Evolutionary conservation across 1,140 invertebrate genomes (phyloP), one percentile per base, ranked within the genome.

Genomic region (Dendrolimus punctatus): DNA sequence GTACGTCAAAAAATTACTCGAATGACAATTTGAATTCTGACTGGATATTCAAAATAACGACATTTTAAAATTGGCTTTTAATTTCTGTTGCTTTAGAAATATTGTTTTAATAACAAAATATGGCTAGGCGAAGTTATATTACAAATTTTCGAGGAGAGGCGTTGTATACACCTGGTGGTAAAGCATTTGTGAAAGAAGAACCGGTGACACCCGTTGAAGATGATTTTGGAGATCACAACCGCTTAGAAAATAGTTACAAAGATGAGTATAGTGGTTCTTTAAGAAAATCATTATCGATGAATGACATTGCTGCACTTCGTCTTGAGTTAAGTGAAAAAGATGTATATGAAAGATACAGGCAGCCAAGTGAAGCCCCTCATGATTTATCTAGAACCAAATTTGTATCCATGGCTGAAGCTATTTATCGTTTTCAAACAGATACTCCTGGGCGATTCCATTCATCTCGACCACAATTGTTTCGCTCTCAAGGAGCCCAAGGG

Each of bases 401-500:
- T 62, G 80, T 86, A 0, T 86, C 83, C 5, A 78, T 83, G 73
- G 80, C 83, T 10, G 83, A 86, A 64, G 75, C 79, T 42, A 77
- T 86, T 42, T 86, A 83, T 53, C 83, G 78, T 55, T 86, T 64
- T 58, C 76, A 86, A 59, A 68, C 68, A 49, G 80, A 86, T 55
- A 86, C 83, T 38, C 83, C 83, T 9, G 71, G 73, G 8, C 71
- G 83, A 5, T 86, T 84, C 51, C 83, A 78, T 64, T 70, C 78
- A 2, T 59, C 55, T 9, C 67, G 67, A 38, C 69, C 74, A 0
- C 60, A 66, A 51, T 57, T 53, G 38, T 82, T 78, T 44, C 64
- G 66, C 10, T 53, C 71, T 7, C 64, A 69, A 54, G 50, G 52
- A 39, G 40, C 40, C 40, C 44, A 37, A 37, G 65, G 58, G 5